These are phyloP conservation scores for Lapara coniferarum DNA, from an alignment of 2,888 invertebrate species.

Conservation along the genomic window DNA sequence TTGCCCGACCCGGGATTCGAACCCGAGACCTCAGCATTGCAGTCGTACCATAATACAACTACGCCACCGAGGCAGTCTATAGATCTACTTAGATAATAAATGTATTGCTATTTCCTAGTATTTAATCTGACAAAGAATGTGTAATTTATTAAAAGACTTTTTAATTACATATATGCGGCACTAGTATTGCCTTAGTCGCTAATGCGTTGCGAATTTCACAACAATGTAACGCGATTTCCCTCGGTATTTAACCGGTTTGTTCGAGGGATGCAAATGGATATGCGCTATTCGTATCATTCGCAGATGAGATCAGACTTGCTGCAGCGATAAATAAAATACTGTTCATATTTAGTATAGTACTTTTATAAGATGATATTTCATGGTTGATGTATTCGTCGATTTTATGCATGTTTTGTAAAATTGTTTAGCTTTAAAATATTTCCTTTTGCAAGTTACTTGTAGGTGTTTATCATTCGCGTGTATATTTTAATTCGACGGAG, in stretches of 20 bases:
- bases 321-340: slow-evolving; percentile 15
- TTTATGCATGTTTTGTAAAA: background rate
- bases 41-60: too few relatives aligned
- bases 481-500: background rate
- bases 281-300: slow-evolving; percentile 19
- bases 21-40: too few relatives aligned
- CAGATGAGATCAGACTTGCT: slow-evolving; percentile 10
- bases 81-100: too few relatives aligned
- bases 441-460: background rate
- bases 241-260: slow-evolving; percentile 31
- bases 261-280: slow-evolving; percentile 26
- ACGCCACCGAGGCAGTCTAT: too few relatives aligned
- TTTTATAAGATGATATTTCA: background rate
- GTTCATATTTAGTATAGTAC: background rate
- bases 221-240: slow-evolving; percentile 40
- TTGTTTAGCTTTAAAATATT: background rate
- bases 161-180: slow-evolving; percentile 5
- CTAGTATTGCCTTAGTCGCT: slow-evolving; percentile 13
- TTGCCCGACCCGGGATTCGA: too few relatives aligned
- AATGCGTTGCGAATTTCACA: slow-evolving; percentile 41
- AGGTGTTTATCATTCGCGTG: background rate
- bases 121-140: slow-evolving; percentile 5
- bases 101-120: background rate
- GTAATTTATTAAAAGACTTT: slow-evolving; percentile 8
- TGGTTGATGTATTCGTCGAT: background rate